phyloP scores from a whole-genome alignment of 2,113 vertebrate species.

The Atherinomorus stipes region DNA sequence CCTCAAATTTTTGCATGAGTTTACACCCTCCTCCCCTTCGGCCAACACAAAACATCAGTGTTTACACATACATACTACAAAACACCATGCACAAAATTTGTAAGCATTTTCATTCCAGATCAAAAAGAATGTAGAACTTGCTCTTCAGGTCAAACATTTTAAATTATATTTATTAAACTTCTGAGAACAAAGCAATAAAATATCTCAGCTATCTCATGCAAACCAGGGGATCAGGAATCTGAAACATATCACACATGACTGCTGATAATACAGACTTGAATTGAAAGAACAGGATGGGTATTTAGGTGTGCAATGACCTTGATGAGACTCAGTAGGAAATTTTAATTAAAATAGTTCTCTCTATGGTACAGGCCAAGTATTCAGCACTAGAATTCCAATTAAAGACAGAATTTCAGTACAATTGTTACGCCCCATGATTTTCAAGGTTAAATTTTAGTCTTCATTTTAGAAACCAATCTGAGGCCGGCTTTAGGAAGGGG shows the following conservation, averaged over 20 bases:
- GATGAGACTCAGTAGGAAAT: conserved; percentile 25
- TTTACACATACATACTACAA: background rate
- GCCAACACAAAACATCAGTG: too few relatives aligned
- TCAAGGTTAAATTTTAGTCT: conserved; percentile 3
- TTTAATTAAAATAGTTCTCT: conserved; percentile 35
- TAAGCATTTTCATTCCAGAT: too few relatives aligned
- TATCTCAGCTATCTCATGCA: conserved; percentile 32
- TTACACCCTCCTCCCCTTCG: too few relatives aligned
- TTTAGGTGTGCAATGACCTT: conserved; percentile 58
- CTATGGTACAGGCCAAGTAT: background rate
- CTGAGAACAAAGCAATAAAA: conserved; percentile 59
- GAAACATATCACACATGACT: conserved; percentile 12
- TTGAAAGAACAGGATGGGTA: conserved; percentile 18
- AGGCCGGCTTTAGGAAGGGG: too few relatives aligned
- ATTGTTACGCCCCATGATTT: conserved; percentile 1
- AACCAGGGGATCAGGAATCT: conserved; percentile 51
- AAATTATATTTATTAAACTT: conserved; percentile 3
- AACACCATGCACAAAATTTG: too few relatives aligned
- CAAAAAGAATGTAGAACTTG: background rate
- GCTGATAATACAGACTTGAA: background rate
- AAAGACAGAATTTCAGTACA: conserved; percentile 10
- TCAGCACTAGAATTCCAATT: conserved; percentile 22
- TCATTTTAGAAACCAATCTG: conserved; percentile 2
- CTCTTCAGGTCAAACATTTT: background rate
- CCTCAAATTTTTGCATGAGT: too few relatives aligned